A percentile compares a stretch with the other conserved stretches of the same genome.
phyloP scores from a whole-genome alignment of 2,888 invertebrate species.

The Drosophila stalkeri region DNA sequence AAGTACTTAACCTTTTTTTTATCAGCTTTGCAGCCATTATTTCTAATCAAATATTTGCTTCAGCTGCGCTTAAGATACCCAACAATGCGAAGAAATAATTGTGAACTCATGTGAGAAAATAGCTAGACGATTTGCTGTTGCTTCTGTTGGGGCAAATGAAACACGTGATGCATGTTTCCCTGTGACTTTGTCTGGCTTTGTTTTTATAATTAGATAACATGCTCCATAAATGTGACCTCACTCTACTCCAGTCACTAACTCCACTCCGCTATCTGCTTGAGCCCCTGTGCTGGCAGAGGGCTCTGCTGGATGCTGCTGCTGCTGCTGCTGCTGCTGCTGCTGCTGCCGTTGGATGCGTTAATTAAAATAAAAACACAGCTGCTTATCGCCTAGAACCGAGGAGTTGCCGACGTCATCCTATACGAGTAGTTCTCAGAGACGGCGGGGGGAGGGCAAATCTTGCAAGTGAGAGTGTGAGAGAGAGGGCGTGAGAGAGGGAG shows the following conservation, averaged over 20 bases:
- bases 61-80: neutral
- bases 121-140: conserved; percentile 9
- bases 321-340: conserved; percentile 35
- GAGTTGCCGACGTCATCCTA: conserved; percentile 23
- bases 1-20: conserved; percentile 21
- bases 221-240: conserved; percentile 45
- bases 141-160: conserved; percentile 14
- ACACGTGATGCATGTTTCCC: conserved; percentile 22
- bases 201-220: conserved; percentile 66
- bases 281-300: neutral
- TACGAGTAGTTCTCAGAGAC: neutral
- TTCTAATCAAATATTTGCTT: conserved; percentile 4
- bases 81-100: conserved; percentile 3
- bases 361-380: conserved; percentile 73
- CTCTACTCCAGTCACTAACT: neutral
- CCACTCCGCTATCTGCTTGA: neutral
- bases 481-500: neutral
- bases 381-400: conserved; percentile 46
- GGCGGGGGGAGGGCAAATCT: neutral
- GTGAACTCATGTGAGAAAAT: conserved; percentile 31
- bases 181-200: conserved; percentile 34
- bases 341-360: conserved; percentile 63
- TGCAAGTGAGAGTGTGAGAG: neutral
- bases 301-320: conserved; percentile 29
- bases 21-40: conserved; percentile 7